These are phyloP conservation scores for Trichogramma pretiosum DNA, from an alignment of 1,140 invertebrate species.

Conservation along the genomic window DNA sequence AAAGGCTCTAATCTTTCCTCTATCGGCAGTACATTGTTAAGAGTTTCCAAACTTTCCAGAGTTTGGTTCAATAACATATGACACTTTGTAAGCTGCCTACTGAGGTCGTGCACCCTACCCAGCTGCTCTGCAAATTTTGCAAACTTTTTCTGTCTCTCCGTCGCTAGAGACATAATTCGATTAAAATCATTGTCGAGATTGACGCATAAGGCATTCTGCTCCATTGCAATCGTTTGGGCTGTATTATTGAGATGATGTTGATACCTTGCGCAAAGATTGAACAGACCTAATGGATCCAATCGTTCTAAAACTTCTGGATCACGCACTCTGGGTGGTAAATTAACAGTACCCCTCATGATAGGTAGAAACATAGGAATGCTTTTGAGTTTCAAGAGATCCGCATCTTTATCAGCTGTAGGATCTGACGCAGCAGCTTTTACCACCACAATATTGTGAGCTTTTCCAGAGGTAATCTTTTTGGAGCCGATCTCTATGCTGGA, in stretches of 20 bases:
- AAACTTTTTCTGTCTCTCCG: constrained; percentile 75
- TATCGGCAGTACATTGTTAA: constrained; percentile 76
- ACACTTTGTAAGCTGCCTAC: constrained; percentile 68
- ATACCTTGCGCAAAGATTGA: constrained; percentile 58
- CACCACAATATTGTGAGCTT: constrained; percentile 68
- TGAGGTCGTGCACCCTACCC: constrained; percentile 62
- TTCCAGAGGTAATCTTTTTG: constrained; percentile 29
- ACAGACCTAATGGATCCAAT: constrained; percentile 54
- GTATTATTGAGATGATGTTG: constrained; percentile 60
- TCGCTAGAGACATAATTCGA: constrained; percentile 58
- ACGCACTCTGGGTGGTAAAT: constrained; percentile 67
- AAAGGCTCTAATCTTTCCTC: constrained; percentile 82
- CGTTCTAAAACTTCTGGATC: constrained; percentile 84
- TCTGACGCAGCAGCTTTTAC: constrained; percentile 64
- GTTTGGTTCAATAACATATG: constrained; percentile 77
- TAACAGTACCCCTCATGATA: constrained; percentile 82
- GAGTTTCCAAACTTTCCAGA: constrained; percentile 70
- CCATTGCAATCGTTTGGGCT: constrained; percentile 38
- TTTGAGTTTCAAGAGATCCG: constrained; percentile 68
- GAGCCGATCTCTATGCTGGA: constrained; percentile 26
- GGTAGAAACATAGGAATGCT: constrained; percentile 86
- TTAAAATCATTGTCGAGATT: constrained; percentile 62
- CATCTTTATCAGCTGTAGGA: constrained; percentile 62
- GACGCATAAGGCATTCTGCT: constrained; percentile 31
- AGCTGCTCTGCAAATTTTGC: constrained; percentile 77